phyloP scores from a whole-genome alignment of 2,113 vertebrate genomes.

The Dasypus novemcinctus region DNA sequence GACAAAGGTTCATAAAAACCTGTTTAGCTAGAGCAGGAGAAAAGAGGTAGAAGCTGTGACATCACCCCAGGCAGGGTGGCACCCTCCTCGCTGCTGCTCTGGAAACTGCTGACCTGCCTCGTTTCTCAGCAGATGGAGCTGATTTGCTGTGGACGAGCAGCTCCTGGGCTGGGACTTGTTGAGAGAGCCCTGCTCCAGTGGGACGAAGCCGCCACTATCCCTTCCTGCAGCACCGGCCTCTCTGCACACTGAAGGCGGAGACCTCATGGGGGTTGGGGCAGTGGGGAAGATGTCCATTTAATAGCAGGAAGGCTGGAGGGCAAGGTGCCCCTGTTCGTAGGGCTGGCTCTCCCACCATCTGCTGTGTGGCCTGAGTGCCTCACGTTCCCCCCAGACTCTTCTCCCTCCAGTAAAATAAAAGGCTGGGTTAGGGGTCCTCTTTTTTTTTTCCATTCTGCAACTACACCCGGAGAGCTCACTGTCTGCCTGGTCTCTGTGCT shows the following conservation, averaged over 20 bases:
- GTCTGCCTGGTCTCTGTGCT: accelerated
- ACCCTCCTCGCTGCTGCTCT: not conserved
- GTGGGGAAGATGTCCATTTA: not conserved
- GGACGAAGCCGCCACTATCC: not conserved
- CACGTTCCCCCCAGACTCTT: not conserved
- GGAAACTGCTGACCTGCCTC: not conserved
- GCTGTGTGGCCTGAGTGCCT: not conserved
- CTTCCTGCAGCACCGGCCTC: not conserved
- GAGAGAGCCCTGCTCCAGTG: not conserved
- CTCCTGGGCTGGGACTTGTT: not conserved
- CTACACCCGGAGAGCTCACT: not conserved
- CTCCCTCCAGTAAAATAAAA: not conserved
- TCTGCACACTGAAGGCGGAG: not conserved
- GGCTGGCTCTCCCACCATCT: not conserved
- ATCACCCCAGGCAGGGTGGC: not conserved
- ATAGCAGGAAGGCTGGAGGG: not conserved
- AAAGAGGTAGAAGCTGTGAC: not conserved
- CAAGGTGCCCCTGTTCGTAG: not conserved
- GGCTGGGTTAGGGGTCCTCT: not conserved
- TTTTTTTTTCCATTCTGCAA: not conserved
- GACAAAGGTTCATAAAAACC: not conserved
- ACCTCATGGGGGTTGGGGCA: accelerated
- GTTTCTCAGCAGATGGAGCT: not conserved
- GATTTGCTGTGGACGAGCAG: not conserved
- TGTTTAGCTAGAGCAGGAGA: not conserved